Evolutionary conservation across 2,888 invertebrate species (phyloP).

Genomic region (Tenthredo livida): DNA sequence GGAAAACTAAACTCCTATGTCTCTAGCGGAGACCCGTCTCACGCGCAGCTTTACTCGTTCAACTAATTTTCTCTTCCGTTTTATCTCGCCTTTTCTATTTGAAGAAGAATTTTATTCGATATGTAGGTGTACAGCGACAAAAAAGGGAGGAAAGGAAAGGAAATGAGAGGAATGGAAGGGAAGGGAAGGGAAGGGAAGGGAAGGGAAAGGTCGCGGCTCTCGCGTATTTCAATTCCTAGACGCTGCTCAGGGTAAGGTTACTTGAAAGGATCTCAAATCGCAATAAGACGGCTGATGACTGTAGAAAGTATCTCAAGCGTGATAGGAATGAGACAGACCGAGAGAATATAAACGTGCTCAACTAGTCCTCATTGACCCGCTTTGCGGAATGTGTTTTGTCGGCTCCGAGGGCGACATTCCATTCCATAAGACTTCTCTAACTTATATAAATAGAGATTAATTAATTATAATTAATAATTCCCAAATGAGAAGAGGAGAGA

Average conservation of each 20-base stretch:
- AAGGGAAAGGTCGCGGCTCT: slow-evolving; percentile 23
- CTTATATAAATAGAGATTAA: slow-evolving; percentile 1
- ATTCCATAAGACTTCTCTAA: slow-evolving; percentile 1
- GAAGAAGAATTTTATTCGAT: not conserved
- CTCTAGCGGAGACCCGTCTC: not conserved
- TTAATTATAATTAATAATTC: slow-evolving; percentile 12
- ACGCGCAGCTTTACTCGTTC: not conserved
- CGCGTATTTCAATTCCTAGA: slow-evolving; percentile 30
- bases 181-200: not conserved
- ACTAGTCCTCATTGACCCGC: slow-evolving; percentile 48
- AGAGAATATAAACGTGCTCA: slow-evolving; percentile 46
- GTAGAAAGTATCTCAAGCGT: slow-evolving; percentile 44
- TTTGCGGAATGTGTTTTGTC: slow-evolving; percentile 44
- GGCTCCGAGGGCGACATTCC: slow-evolving; percentile 37
- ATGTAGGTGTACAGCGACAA: not conserved
- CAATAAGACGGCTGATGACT: slow-evolving; percentile 39
- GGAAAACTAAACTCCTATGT: slow-evolving; percentile 22
- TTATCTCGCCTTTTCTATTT: slow-evolving; percentile 5
- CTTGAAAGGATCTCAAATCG: slow-evolving; percentile 38
- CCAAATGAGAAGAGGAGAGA: not conserved
- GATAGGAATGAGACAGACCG: slow-evolving; percentile 40
- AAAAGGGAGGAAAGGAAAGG: slow-evolving; percentile 23
- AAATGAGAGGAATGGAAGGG: slow-evolving; percentile 17
- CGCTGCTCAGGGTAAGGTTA: not conserved
- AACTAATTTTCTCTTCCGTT: slow-evolving; percentile 30